Evolutionary conservation across 1,140 invertebrate genomes (phyloP), one percentile per base, ranked within the genome.

Genomic region (Chironomus striatipennis): DNA sequence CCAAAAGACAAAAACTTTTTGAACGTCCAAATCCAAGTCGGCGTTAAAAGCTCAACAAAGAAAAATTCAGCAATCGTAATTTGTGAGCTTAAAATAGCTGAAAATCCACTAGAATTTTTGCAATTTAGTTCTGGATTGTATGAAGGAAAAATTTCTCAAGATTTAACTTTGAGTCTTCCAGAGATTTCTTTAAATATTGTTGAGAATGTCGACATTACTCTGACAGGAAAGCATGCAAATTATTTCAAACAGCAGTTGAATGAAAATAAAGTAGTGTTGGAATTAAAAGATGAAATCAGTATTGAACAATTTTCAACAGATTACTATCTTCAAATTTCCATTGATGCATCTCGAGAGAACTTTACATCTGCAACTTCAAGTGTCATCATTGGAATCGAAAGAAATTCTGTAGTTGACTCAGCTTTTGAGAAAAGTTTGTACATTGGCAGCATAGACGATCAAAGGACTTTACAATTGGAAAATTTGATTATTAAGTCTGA

Each of bases 381-480:
- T 70, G 65, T 70, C 10, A 20, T 70, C 65, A 70, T 70, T 20
- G 17, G 65, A 20, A 21, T 70, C 20, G 65, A 70, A 20, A 70
- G 65, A 18, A 70, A 20, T 1, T 3, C 9, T 1, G 17, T 5
- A 20, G 2, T 8, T 20, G 5, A 7, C 10, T 70, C 65, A 21
- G 18, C 9, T 0, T 70, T 70, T 20, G 18, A 70, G 18, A 70
- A 70, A 10, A 20, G 7, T 20, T 18, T 70, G 5, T 70, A 20
- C 10, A 20, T 70, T 70, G 65, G 65, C 6, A 20, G 7, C 6
- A 21, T 70, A 8, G 10, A 70, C 18, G 18, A 70, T 70, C 17
- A 18, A 8, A 70, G 18, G 7, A 6, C 9, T 6, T 18, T 70
- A 0, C n/a, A 20, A 4, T 18, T 70, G 3, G 65, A 70, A 7